These are phyloP conservation scores for Lasius fuliginosus DNA, from an alignment of 2,888 invertebrate genomes.

Conservation along the genomic window DNA sequence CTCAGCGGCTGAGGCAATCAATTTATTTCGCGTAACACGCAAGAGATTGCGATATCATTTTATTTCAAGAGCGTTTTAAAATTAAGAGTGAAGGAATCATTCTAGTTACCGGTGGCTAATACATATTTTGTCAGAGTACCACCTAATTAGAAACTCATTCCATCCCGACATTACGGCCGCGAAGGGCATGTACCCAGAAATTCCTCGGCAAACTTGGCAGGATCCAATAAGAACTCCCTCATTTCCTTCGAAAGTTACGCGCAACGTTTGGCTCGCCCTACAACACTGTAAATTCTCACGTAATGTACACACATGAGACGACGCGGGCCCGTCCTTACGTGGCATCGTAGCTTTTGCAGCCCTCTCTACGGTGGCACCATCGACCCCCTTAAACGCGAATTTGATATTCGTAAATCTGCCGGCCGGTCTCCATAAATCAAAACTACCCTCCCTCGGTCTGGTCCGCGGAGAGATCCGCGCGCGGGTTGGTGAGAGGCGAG, in stretches of 20 bases:
- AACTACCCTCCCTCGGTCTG: constrained; percentile 79
- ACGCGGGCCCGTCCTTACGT: constrained; percentile 51
- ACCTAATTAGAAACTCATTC: constrained; percentile 64
- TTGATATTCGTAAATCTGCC: constrained; percentile 86
- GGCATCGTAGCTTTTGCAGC: constrained; percentile 56
- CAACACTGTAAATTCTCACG: constrained; percentile 74
- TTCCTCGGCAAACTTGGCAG: constrained; percentile 54
- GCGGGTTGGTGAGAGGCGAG: constrained; percentile 61
- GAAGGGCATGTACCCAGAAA: constrained; percentile 45
- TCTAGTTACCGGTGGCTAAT: neutral
- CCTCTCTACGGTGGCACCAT: constrained; percentile 52
- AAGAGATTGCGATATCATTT: neutral
- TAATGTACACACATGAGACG: constrained; percentile 77
- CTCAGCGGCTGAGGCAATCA: neutral
- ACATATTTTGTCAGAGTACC: constrained; percentile 10
- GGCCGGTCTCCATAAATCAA: constrained; percentile 85
- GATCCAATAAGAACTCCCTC: constrained; percentile 59
- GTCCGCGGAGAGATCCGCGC: constrained; percentile 61
- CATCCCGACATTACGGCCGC: neutral
- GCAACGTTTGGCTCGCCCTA: constrained; percentile 72
- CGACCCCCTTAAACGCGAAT: constrained; percentile 82
- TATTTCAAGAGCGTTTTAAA: neutral
- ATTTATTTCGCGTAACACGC: neutral
- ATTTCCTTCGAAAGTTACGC: constrained; percentile 66
- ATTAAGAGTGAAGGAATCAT: neutral